Percentiles rank a stretch among this genome's conserved stretches.
phyloP scores from a whole-genome alignment of 1,140 invertebrate species.

The Drosophila santomea region DNA sequence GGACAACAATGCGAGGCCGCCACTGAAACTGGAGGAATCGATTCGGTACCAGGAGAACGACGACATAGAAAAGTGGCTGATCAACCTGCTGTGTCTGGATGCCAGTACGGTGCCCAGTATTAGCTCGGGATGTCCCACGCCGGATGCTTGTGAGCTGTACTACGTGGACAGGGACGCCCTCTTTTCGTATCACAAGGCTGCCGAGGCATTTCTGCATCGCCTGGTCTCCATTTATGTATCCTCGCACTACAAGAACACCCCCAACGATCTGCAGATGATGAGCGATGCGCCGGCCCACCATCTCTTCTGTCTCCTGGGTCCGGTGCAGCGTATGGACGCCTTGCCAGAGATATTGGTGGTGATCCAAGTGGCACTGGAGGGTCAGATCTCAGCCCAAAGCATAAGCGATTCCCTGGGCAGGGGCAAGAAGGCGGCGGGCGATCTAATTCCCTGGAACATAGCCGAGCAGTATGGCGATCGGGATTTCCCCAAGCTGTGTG shows the following conservation, averaged over 20 bases:
- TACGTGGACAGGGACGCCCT: slow-evolving; percentile 97
- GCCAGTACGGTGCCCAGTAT: slow-evolving; percentile 88
- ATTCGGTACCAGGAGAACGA: slow-evolving; percentile 97
- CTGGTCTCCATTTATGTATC: slow-evolving; percentile 97
- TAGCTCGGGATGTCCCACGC: slow-evolving; percentile 93
- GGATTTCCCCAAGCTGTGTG: slow-evolving; percentile 96
- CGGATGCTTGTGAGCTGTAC: slow-evolving; percentile 95
- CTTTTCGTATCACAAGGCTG: slow-evolving; percentile 98
- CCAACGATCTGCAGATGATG: slow-evolving; percentile 99
- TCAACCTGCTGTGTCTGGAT: slow-evolving; percentile 96
- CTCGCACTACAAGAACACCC: slow-evolving; percentile 99
- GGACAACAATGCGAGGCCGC: slow-evolving; percentile 86
- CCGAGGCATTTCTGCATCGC: slow-evolving; percentile 96
- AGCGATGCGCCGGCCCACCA: slow-evolving; percentile 99
- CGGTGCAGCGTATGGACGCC: slow-evolving; percentile 89
- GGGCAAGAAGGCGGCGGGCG: slow-evolving; percentile 96
- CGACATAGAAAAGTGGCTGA: slow-evolving; percentile 96
- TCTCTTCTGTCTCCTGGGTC: slow-evolving; percentile 97
- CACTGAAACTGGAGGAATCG: slow-evolving; percentile 94
- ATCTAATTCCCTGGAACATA: slow-evolving; percentile 99
- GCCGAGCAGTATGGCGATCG: slow-evolving; percentile 98
- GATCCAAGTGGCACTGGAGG: slow-evolving; percentile 97
- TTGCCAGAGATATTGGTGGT: slow-evolving; percentile 97
- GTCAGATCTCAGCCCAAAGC: slow-evolving; percentile 93
- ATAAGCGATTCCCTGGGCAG: slow-evolving; percentile 92